Evolutionary conservation across 2,113 vertebrate genomes (phyloP).

Genomic region (Trematocara marginatum): DNA sequence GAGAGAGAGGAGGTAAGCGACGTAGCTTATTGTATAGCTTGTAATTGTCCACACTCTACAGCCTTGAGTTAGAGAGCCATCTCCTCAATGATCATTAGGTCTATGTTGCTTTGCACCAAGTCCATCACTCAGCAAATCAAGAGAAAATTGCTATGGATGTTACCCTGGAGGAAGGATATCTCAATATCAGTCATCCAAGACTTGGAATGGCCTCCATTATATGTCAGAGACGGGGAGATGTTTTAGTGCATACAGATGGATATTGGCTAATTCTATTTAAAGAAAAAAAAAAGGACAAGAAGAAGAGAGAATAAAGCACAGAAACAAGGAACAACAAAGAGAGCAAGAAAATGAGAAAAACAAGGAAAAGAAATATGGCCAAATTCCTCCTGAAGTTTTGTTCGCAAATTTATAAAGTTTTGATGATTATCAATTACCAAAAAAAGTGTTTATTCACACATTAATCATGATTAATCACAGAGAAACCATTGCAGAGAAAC

Average conservation of each 20-base stretch:
- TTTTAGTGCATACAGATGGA: constrained; percentile 38
- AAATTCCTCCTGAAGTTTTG: not conserved
- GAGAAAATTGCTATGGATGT: constrained; percentile 59
- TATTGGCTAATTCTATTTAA: constrained; percentile 39
- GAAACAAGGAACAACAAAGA: not conserved
- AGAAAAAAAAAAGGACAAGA: constrained; percentile 26
- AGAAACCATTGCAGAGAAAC: not conserved
- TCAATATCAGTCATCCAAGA: constrained; percentile 49
- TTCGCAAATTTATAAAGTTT: not conserved
- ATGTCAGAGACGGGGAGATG: constrained; percentile 40
- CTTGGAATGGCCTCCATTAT: constrained; percentile 51
- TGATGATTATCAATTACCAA: not conserved
- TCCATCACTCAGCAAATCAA: constrained; percentile 63
- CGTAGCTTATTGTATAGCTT: constrained; percentile 45
- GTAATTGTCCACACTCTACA: constrained; percentile 36
- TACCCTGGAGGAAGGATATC: constrained; percentile 59
- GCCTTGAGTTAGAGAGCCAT: constrained; percentile 56
- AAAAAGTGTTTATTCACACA: not conserved
- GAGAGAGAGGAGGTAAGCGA: not conserved
- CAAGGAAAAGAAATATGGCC: not conserved
- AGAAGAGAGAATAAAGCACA: not conserved
- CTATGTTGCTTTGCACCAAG: constrained; percentile 43
- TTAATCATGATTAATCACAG: not conserved
- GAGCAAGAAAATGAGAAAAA: not conserved
- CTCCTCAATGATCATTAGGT: constrained; percentile 58